Conservation (phyloP, 2,888 invertebrate species). For the Dryadula phaetusa region DNA sequence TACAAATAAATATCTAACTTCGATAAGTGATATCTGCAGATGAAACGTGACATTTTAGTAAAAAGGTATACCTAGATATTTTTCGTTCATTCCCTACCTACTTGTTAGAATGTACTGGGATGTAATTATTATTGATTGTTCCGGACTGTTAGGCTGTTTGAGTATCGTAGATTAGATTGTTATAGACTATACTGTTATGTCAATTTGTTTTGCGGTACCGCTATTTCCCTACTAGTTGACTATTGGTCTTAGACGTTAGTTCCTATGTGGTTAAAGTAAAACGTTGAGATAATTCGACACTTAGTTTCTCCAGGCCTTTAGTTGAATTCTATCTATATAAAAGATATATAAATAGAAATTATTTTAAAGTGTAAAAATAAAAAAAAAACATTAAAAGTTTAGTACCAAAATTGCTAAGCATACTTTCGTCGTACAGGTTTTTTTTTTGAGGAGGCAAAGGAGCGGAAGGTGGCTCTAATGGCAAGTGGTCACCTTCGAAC, state of each 20-base stretch:
- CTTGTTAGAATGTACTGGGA: not conserved
- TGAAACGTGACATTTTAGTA: constrained; percentile 1
- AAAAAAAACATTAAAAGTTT: too few species aligned
- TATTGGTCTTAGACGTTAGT: constrained; percentile 3
- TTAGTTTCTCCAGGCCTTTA: too few species aligned
- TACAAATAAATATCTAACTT: not conserved
- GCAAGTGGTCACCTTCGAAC: too few species aligned
- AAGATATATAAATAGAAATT: too few species aligned
- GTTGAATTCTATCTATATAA: too few species aligned
- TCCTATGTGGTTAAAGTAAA: not conserved
- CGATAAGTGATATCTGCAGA: not conserved
- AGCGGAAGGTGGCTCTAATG: too few species aligned
- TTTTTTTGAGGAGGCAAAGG: too few species aligned
- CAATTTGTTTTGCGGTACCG: constrained; percentile 1
- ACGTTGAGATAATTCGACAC: not conserved
- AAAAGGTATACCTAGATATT: not conserved
- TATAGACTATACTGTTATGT: not conserved
- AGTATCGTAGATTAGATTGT: not conserved
- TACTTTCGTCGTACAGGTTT: too few species aligned
- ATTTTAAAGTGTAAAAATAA: too few species aligned
- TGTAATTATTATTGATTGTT: not conserved
- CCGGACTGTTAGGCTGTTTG: not conserved
- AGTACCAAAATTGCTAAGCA: too few species aligned
- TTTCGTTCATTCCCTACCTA: not conserved
- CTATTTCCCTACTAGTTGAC: not conserved